Conservation (phyloP, 2,797 vertebrate species). For the Arnoldichthys spilopterus region DNA sequence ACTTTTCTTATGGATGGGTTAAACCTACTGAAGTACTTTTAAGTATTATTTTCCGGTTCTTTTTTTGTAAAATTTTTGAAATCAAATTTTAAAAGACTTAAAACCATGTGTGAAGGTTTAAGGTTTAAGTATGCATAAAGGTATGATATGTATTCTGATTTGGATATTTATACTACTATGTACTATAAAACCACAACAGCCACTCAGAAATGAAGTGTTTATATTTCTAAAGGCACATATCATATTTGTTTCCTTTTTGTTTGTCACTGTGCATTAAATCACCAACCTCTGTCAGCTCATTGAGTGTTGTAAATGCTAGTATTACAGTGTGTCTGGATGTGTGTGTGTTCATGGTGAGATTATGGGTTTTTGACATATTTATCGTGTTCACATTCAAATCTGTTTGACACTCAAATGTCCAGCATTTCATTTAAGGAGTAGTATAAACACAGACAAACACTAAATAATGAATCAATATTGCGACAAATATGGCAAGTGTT, state of each 20-base stretch:
- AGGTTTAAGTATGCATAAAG: slow-evolving; percentile 84
- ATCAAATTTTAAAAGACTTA: slow-evolving; percentile 82
- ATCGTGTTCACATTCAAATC: too few relatives aligned
- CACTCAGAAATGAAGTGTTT: slow-evolving; percentile 82
- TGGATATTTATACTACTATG: slow-evolving; percentile 86
- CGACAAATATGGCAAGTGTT: too few relatives aligned
- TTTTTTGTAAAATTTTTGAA: slow-evolving; percentile 52
- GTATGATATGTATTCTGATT: slow-evolving; percentile 86
- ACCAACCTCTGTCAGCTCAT: slow-evolving; percentile 76
- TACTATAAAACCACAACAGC: slow-evolving; percentile 79
- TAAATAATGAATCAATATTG: too few relatives aligned
- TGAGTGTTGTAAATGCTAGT: slow-evolving; percentile 63
- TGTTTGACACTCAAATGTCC: too few relatives aligned
- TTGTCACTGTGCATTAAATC: slow-evolving; percentile 85
- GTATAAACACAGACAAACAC: too few relatives aligned
- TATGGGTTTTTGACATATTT: too few relatives aligned
- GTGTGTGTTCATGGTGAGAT: background rate
- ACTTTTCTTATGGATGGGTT: slow-evolving; percentile 75
- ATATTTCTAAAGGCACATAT: slow-evolving; percentile 85
- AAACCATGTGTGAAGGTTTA: slow-evolving; percentile 83
- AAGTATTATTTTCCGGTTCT: slow-evolving; percentile 52
- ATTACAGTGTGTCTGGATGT: background rate
- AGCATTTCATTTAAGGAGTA: too few relatives aligned
- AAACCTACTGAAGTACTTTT: slow-evolving; percentile 50
- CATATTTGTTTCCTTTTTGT: slow-evolving; percentile 82